Base-by-base conservation (phyloP, 2,888 invertebrate species). In the Dryobota labecula region DNA sequence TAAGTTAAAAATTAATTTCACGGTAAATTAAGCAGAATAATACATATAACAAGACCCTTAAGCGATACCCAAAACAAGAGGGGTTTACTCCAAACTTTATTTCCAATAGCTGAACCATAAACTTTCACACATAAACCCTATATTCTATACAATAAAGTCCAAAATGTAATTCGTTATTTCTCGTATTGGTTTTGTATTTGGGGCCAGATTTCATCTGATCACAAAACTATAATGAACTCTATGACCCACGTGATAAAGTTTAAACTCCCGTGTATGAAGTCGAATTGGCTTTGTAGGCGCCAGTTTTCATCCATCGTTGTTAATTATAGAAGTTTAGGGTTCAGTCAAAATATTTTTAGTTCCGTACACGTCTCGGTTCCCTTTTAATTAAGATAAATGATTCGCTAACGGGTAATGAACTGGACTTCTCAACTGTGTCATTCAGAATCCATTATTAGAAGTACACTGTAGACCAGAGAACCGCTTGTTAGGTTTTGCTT, bases 311-410 rank as follows among this genome's bases (percentile, higher is more conserved):
- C 70, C 64, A 64, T 65, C 69, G 66, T 56, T 57, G 73, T 78
- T 85, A 85, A 85, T 85, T 78, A 84, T 61, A 68, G 51, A 84
- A 84, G 73, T 84, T 84, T 78, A 65, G 76, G 81, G 84, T 78
- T 66, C 70, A 65, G 74, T 75, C 70, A 73, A 80, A 85, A 85
- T 64, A 78, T 85, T 84, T 85, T 85, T 75, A 76, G 76, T 80
- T 72, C 64, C 64, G 57, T 51, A 71, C 68, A 68, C 63, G 69
- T 63, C 57, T 51, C 61, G 13, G 45, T 62, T 75, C 56, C 45
- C 47, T 72, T 73, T 74, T 81, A 85, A 86, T 83, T 76, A 85
- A 86, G 86, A 85, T 84, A 70, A 84, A 85, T 84, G 81, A 81
- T 83, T 72, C 33, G 63, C 57, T 41, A 58, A 61, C 63, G 58